Conservation (phyloP, 2,113 vertebrate genomes). For the Guaruba guarouba region DNA sequence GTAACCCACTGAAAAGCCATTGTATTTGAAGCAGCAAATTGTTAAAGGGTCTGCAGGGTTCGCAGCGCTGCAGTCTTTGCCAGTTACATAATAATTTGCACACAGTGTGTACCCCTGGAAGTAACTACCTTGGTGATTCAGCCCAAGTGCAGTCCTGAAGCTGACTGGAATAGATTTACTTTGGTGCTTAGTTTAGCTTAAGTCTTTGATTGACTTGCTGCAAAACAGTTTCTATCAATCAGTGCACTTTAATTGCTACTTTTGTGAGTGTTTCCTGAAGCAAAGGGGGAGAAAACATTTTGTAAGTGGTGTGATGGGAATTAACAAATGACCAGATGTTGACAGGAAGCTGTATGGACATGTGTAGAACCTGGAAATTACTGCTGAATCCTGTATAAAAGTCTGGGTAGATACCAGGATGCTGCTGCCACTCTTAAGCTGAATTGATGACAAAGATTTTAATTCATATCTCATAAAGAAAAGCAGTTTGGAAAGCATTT, state of each 20-base stretch:
- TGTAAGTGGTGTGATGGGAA: background rate
- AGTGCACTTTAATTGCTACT: background rate
- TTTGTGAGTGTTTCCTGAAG: background rate
- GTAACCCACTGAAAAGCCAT: background rate
- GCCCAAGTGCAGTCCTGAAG: background rate
- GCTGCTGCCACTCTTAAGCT: background rate
- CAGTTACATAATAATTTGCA: background rate
- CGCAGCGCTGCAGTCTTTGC: background rate
- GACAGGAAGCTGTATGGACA: background rate
- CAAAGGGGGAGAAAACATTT: background rate
- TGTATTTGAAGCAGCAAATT: background rate
- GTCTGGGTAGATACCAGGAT: background rate
- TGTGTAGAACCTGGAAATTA: background rate
- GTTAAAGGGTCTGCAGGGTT: background rate
- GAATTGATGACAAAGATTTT: background rate
- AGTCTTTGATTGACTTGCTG: background rate
- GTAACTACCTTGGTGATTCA: rapidly evolving
- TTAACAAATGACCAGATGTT: background rate
- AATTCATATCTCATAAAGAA: background rate
- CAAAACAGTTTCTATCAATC: background rate
- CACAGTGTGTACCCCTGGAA: background rate
- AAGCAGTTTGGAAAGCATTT: background rate
- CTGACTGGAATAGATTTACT: background rate
- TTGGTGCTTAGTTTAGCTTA: background rate
- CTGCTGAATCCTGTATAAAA: background rate